phyloP scores from a whole-genome alignment of 1,140 invertebrate species.

The Drosophila busckii region DNA sequence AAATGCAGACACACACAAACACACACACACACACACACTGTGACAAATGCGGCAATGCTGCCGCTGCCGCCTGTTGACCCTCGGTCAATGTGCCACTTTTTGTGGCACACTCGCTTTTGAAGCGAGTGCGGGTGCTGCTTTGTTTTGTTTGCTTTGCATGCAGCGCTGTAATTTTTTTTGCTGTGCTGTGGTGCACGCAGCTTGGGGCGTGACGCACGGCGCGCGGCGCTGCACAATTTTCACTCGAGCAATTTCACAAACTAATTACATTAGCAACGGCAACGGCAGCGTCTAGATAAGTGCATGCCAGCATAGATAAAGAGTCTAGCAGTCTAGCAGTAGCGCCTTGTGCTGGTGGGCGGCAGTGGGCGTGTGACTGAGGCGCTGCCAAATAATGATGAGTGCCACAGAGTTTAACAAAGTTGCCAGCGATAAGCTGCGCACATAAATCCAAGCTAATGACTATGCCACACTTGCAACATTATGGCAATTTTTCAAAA shows the following conservation, averaged over 20 bases:
- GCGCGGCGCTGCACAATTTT: constrained; percentile 25
- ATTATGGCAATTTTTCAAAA: constrained; percentile 21
- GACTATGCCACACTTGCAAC: constrained; percentile 7
- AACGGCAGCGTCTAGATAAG: constrained; percentile 22
- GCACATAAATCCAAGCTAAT: constrained; percentile 40
- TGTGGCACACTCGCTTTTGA: too few species aligned
- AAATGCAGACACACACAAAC: too few species aligned
- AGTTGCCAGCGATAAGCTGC: constrained; percentile 1
- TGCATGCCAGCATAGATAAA: constrained; percentile 9
- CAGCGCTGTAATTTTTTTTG: too few species aligned
- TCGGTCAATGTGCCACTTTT: too few species aligned
- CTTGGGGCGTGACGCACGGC: background rate
- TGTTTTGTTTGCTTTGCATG: too few species aligned
- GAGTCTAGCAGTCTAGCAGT: too few species aligned
- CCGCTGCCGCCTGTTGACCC: too few species aligned
- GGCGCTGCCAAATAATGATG: background rate
- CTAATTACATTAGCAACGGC: constrained; percentile 56
- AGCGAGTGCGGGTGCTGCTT: too few species aligned
- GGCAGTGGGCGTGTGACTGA: background rate
- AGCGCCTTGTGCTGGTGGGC: background rate
- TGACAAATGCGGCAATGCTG: too few species aligned
- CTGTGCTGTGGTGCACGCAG: too few species aligned
- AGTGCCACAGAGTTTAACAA: background rate
- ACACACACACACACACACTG: too few species aligned
- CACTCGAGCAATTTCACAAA: constrained; percentile 36